Base-by-base conservation (phyloP, 2,113 vertebrate species). In the Artemisiospiza belli region DNA sequence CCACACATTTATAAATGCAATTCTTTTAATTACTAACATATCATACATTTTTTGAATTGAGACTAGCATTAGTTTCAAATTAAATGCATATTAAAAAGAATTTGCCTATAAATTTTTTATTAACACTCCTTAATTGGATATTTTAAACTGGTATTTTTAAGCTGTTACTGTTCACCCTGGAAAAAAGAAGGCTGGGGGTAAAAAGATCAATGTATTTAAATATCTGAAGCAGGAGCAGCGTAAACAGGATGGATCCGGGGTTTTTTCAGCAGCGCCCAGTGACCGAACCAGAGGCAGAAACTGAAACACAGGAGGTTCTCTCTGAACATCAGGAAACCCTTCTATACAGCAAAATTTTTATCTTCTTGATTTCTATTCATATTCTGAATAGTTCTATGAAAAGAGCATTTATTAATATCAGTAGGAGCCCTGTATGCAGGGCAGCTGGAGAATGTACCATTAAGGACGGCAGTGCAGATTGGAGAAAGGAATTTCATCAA, bases 351-450 rank as follows among this genome's bases (percentile, higher is more conserved):
- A 46, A 31, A 76, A n/a, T 9, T 83, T 73, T 83, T 70, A 28
- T 59, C 6, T 55, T 64, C 44, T 28, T 90, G 54, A 93, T 92
- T 92, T 94, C 86, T 81, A 90, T 90, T 93, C 90, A 86, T 66
- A 77, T 81, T 67, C 75, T 92, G 33, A 81, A 58, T 41, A 70
- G 46, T 75, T 87, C 76, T 46, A 47, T 86, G 79, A 94, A 86
- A 86, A 83, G 76, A 55, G 22, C 39, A 72, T 75, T 87, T 83
- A 81, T 83, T 83, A 70, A 33, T 70, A 92, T 72, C 92, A 92
- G 63, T 64, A 35, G 86, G 83, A 83, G 73, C 39, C 57, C 68
- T 83, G 15, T 68, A 73, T 44, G 62, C n/a, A 72, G 37, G 67
- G 46, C 24, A 67, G 41, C 13, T 87, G 52, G 37, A 86, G 64